Conservation (phyloP, 2,797 vertebrate species). For the Picus viridis region DNA sequence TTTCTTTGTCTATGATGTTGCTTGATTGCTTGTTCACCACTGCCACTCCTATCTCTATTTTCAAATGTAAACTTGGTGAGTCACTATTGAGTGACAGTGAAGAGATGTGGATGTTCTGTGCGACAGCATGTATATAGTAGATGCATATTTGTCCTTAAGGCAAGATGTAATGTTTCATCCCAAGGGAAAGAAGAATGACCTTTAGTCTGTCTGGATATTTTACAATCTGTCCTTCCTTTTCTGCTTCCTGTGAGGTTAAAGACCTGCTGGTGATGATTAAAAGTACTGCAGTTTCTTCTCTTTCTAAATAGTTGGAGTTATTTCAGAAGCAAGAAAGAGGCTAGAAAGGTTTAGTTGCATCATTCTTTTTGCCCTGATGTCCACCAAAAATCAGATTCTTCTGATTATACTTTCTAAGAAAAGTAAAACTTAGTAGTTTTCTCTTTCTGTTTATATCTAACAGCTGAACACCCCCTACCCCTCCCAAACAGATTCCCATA, state of each 20-base stretch:
- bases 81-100: conserved; percentile 26
- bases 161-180: conserved; percentile 12
- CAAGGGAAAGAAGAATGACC: conserved; percentile 51
- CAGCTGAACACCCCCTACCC: not conserved
- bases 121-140: conserved; percentile 44
- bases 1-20: not conserved
- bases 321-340: conserved; percentile 29
- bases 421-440: conserved; percentile 7
- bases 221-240: conserved; percentile 58
- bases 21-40: not conserved
- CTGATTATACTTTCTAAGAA: not conserved
- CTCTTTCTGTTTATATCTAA: conserved; percentile 1
- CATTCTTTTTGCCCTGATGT: conserved; percentile 26
- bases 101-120: conserved; percentile 43
- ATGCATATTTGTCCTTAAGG: conserved; percentile 60
- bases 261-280: conserved; percentile 66
- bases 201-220: conserved; percentile 57
- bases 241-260: conserved; percentile 68
- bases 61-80: conserved; percentile 32
- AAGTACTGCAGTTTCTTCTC: conserved; percentile 43
- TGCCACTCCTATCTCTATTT: not conserved
- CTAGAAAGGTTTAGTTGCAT: conserved; percentile 30
- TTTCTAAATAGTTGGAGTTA: conserved; percentile 29
- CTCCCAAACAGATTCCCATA: not conserved
- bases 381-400: conserved; percentile 29